Conservation (phyloP, 2,888 invertebrate genomes). For the Gandaritis pyraliata region DNA sequence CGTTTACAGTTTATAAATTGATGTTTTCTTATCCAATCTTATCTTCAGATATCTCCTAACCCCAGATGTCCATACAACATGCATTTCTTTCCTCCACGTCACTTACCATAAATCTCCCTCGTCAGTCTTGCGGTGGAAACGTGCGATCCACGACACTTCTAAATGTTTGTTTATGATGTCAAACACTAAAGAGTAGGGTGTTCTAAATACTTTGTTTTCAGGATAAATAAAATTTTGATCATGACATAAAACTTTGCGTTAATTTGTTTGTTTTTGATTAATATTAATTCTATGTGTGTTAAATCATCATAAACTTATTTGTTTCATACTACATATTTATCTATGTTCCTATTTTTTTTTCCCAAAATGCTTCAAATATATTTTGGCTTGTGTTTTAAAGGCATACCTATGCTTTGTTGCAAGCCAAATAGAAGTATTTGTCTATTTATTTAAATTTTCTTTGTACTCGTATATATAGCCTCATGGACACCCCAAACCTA, state of each 20-base stretch:
- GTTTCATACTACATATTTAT: no score
- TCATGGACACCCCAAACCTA: conserved; percentile 32
- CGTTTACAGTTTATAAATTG: no score
- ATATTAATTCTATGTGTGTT: no score
- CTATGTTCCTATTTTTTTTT: no score
- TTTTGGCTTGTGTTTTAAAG: no score
- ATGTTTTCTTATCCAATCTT: background rate
- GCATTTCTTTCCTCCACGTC: conserved; percentile 5
- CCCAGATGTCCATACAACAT: conserved; percentile 11
- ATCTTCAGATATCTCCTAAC: background rate
- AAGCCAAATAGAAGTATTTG: no score
- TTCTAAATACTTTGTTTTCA: background rate
- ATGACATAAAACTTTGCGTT: background rate
- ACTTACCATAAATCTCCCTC: conserved; percentile 30
- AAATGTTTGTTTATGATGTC: conserved; percentile 34
- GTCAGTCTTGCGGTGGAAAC: conserved; percentile 9
- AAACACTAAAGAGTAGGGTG: conserved; percentile 33
- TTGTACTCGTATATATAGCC: background rate
- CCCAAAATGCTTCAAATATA: no score
- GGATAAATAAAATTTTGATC: background rate
- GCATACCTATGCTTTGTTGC: no score
- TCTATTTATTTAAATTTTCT: no score
- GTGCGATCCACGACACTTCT: conserved; percentile 32
- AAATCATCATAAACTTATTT: no score
- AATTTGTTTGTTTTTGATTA: no score